Percentiles rank a stretch among this genome's conserved stretches.
These are phyloP conservation scores for Tenthredo notha DNA, from an alignment of 2,888 invertebrate genomes.

Conservation along the genomic window DNA sequence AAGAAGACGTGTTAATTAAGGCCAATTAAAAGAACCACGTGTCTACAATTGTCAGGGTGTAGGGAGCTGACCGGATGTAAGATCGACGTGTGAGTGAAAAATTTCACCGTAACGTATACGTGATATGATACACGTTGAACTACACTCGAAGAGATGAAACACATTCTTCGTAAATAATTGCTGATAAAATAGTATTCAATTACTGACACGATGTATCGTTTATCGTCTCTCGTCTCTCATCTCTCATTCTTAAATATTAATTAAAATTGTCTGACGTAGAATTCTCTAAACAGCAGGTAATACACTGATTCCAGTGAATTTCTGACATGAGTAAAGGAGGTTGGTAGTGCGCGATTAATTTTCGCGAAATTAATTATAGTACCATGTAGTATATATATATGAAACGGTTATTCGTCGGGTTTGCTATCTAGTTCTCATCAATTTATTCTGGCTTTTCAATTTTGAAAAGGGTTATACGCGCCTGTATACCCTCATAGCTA, in stretches of 20 bases:
- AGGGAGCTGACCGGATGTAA: neutral
- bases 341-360: neutral
- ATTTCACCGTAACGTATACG: too few relatives aligned
- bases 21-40: conserved; percentile 9
- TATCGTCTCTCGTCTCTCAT: too few relatives aligned
- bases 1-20: neutral
- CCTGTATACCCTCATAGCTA: neutral
- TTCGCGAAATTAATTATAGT: conserved; percentile 12
- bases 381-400: too few relatives aligned
- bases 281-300: neutral
- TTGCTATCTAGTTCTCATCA: neutral
- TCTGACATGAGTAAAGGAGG: neutral
- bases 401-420: neutral
- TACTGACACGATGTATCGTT: too few relatives aligned
- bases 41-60: neutral
- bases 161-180: neutral
- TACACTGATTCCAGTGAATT: neutral
- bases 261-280: neutral
- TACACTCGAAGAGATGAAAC: too few relatives aligned
- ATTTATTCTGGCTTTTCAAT: neutral
- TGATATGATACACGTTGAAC: too few relatives aligned
- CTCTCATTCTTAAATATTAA: too few relatives aligned
- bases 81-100: neutral
- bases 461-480: neutral
- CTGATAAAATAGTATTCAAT: neutral